Evolutionary conservation across 1,140 invertebrate genomes (phyloP), one percentile per base, ranked within the genome.

Genomic region (Cydia strobilella): DNA sequence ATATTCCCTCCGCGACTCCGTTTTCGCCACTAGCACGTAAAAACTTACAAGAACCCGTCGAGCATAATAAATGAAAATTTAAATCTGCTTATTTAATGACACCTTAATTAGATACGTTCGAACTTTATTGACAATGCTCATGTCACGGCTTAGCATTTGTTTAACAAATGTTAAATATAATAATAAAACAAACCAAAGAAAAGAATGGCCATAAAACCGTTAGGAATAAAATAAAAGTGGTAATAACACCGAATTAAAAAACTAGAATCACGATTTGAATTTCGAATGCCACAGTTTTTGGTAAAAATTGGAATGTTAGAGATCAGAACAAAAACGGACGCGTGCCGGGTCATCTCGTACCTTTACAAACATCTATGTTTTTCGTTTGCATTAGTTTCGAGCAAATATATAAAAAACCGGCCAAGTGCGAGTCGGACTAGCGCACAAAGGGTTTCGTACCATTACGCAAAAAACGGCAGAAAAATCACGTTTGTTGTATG

Each of bases 1-100:
- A 84, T 89, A 87, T 84, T 88, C 83, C 84, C 65, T 69, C 65
- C n/a, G 27, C 65, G 65, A 69, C 35, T 27, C 65, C 65, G 27
- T 66, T 69, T 69, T 69, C 65, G 18, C 13, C n/a, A 35, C 63
- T n/a, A 27, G 76, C 77, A 84, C 80, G 79, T 79, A 80, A 76
- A 86, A 81, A 86, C 86, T 80, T 85, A 80, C 81, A 82, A 80
- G 79, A 81, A 82, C 25, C 25, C 25, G 25, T 25, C 25, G 25
- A n/a, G n/a, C n/a, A n/a, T n/a, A n/a, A n/a, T n/a, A n/a, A n/a
- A n/a, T n/a, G n/a, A n/a, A n/a, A n/a, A n/a, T n/a, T n/a, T n/a
- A n/a, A n/a, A n/a, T n/a, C n/a, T n/a, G n/a, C n/a, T n/a, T n/a
- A n/a, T n/a, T n/a, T n/a, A n/a, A n/a, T n/a, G n/a, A n/a, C n/a